Evolutionary conservation across 1,140 invertebrate genomes (phyloP), one percentile per base, ranked within the genome.

Genomic region (Vollenhovia emeryi): DNA sequence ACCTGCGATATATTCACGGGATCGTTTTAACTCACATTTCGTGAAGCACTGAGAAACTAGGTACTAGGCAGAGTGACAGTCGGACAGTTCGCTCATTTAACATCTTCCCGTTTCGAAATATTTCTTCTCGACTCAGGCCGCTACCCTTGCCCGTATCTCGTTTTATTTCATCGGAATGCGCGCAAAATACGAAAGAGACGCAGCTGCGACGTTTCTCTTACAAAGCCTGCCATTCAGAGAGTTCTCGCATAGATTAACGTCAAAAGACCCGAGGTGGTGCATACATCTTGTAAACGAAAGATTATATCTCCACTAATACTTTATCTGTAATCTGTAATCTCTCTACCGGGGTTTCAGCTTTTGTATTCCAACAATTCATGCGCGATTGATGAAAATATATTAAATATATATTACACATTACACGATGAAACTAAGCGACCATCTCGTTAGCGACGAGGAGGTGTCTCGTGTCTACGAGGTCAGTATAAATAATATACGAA

Each of bases 51-150:
- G 84, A 90, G 91, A 93, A 92, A 91, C 86, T 87, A 88, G 85
- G 86, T 84, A 86, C 82, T 89, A 93, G 87, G 60, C 76, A 64
- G 89, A 94, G 88, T 93, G 93, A 94, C 93, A 93, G 92, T 91
- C 86, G 84, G 93, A 94, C 94, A 94, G 93, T 93, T 91, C 73
- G 85, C 91, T 94, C 93, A 89, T 94, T 94, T 92, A 93, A 92
- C 92, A 93, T 93, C 90, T 87, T 84, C 78, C 79, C 76, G 87
- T 92, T 93, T 91, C 88, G 90, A 93, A 93, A 94, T 94, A 92
- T 92, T 92, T 91, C 90, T 92, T 86, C 89, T 87, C 59, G 68
- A 87, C 88, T 90, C 64, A 85, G 73, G 87, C 87, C 86, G 87
- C 82, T 64, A 85, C 85, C 86, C 87, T 73, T 84, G 59, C 75